Evolutionary conservation across 2,888 invertebrate genomes (phyloP), one percentile per base, ranked within the genome.

Genomic region (Arctia plantaginis): DNA sequence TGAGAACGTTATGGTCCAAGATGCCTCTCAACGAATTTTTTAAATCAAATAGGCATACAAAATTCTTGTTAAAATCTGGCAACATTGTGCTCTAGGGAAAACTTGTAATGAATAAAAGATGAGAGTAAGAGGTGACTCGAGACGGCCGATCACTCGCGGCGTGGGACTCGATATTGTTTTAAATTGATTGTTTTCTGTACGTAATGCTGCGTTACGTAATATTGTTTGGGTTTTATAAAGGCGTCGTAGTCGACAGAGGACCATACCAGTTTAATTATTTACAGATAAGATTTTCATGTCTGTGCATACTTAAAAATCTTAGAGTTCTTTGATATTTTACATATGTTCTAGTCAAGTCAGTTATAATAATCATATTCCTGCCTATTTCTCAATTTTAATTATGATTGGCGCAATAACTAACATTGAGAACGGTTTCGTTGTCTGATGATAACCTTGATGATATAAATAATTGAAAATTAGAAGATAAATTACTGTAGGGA

Each of bases 51-150:
- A 39, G 64, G n/a, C 66, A 66, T 27, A 62, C 47, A 10, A 70
- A 67, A 72, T 39, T 64, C 51, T 69, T 65, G 44, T 12, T 27
- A 33, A 51, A 73, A 59, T 35, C 69, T 77, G 77, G 83, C 67
- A 84, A 80, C 80, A 78, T 59, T 41, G 74, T 71, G 77, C 81
- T 72, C 74, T 64, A 51, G 72, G 77, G 80, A 81, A 76, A 77
- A 82, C 82, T 77, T 76, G 12, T 69, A 73, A 86, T 88, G 87
- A 88, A 88, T 88, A 88, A 88, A 86, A 87, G 81, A 88, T 88
- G 84, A 80, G 74, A 18, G 41, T 66, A 74, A 79, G 77, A 80
- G 81, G 71, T 73, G 76, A 75, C 80, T 69, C 74, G 82, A 72
- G 85, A 77, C 77, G 74, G 72, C 77, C 74, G 77, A 82, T 77